Percentiles rank a stretch among this genome's conserved stretches.
Evolutionary conservation across 2,113 vertebrate species (phyloP).

Genomic region (Vidua chalybeata): DNA sequence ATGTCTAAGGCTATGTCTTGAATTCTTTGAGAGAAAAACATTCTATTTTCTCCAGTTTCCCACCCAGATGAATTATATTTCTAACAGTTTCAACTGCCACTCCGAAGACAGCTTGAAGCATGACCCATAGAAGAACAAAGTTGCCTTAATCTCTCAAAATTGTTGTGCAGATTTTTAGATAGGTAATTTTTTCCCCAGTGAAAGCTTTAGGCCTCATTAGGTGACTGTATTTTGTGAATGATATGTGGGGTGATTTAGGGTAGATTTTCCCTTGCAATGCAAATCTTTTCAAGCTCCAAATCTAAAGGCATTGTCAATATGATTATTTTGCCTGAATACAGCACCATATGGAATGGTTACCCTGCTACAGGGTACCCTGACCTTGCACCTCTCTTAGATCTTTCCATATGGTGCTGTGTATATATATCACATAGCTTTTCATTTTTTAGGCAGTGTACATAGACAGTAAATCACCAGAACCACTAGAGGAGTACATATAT

Average conservation of each 20-base stretch:
- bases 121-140: background rate
- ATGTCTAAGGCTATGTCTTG: background rate
- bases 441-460: background rate
- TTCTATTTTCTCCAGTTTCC: background rate
- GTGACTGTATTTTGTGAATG: background rate
- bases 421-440: background rate
- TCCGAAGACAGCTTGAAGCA: background rate
- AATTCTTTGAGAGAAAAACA: background rate
- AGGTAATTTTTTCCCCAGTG: accelerated
- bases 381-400: background rate
- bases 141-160: background rate
- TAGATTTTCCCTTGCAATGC: background rate
- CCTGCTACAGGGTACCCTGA: background rate
- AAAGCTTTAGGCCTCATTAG: background rate
- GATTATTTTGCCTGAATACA: background rate
- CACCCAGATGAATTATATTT: background rate
- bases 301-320: background rate
- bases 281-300: background rate
- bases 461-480: background rate
- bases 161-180: background rate
- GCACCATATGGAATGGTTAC: background rate
- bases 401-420: background rate
- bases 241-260: background rate
- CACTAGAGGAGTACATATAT: background rate
- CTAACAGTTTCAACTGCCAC: background rate